Evolutionary conservation across 2,797 vertebrate species (phyloP).

Genomic region (Heliangelus exortis): DNA sequence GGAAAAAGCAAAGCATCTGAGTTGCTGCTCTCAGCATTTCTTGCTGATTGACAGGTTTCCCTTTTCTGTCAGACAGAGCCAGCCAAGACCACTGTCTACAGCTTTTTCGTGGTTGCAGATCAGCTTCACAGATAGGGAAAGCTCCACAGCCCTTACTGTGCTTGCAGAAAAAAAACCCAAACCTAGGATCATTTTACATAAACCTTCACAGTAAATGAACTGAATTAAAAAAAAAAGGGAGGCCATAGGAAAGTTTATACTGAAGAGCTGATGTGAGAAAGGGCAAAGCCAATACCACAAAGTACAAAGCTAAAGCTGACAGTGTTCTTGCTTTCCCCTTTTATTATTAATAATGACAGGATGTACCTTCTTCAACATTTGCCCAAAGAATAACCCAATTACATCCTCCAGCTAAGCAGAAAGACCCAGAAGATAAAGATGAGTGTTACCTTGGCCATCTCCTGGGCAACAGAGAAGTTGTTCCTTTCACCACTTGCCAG

Average conservation of each 20-base stretch:
- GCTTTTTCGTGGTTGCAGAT: neutral
- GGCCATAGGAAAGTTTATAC: neutral
- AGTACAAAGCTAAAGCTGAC: neutral
- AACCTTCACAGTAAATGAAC: neutral
- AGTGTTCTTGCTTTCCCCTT: neutral
- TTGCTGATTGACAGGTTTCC: conserved; percentile 23
- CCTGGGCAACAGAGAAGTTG: neutral
- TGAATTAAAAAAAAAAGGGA: neutral
- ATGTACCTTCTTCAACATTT: neutral
- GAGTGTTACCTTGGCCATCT: neutral
- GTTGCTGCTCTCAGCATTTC: conserved; percentile 54
- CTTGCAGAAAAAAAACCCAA: neutral
- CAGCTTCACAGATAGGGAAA: neutral
- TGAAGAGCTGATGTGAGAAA: neutral
- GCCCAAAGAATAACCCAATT: neutral
- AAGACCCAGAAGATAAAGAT: neutral
- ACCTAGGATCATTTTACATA: neutral
- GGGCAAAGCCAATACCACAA: neutral
- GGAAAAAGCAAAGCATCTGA: conserved; percentile 47
- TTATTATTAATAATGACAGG: neutral
- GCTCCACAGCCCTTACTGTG: neutral
- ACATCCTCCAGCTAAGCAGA: neutral
- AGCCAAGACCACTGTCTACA: neutral
- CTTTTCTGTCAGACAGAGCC: neutral
- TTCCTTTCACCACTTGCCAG: neutral